Conservation (phyloP, 2,888 invertebrate genomes). For the Panopea generosa region DNA sequence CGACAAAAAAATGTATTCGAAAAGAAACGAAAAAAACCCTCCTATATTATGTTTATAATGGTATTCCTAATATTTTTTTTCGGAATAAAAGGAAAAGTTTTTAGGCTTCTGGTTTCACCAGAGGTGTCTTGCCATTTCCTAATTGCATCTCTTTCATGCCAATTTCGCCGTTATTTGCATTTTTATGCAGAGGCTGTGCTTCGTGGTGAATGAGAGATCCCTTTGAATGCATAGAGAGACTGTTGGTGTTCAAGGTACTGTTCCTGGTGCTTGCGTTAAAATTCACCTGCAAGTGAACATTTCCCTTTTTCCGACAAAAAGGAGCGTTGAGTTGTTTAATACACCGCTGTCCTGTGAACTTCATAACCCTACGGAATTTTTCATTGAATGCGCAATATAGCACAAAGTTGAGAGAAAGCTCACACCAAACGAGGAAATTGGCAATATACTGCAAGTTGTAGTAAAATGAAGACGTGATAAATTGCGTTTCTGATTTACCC, state of each 20-base stretch:
- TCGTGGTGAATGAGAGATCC: slow-evolving; percentile 40
- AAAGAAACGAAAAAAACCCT: too few relatives aligned
- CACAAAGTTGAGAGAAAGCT: slow-evolving; percentile 82
- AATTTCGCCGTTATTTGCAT: slow-evolving; percentile 20
- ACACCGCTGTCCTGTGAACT: slow-evolving; percentile 67
- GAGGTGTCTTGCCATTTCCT: slow-evolving; percentile 28
- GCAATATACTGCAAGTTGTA: slow-evolving; percentile 68
- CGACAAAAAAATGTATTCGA: too few relatives aligned
- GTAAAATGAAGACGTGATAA: slow-evolving; percentile 70
- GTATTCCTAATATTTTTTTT: too few relatives aligned
- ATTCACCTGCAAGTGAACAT: slow-evolving; percentile 51
- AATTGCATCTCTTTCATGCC: slow-evolving; percentile 11
- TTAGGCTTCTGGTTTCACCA: too few relatives aligned
- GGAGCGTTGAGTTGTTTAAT: too few relatives aligned
- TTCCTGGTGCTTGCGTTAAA: slow-evolving; percentile 67
- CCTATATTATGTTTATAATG: too few relatives aligned
- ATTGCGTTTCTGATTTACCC: slow-evolving; percentile 50
- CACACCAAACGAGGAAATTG: slow-evolving; percentile 79
- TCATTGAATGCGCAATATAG: slow-evolving; percentile 82
- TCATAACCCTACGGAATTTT: slow-evolving; percentile 74
- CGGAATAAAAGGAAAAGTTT: too few relatives aligned
- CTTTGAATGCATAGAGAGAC: slow-evolving; percentile 62
- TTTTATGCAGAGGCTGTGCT: slow-evolving; percentile 38
- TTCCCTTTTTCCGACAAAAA: slow-evolving; percentile 40
- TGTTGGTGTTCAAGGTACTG: slow-evolving; percentile 67